Evolutionary conservation across 1,140 invertebrate species (phyloP).

Genomic region (Macrotrachela quadricornifera): DNA sequence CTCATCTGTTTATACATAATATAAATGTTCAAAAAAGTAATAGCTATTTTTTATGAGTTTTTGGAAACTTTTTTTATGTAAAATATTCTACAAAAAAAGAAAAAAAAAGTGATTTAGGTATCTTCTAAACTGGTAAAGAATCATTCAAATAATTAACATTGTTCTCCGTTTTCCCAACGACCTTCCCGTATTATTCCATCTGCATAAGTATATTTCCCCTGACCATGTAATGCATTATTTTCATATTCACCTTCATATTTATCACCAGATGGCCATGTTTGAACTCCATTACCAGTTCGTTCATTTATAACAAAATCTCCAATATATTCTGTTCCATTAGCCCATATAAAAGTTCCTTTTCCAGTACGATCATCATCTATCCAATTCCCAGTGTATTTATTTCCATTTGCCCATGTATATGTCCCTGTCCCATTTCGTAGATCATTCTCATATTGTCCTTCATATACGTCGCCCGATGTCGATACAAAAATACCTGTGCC

Average conservation of each 20-base stretch:
- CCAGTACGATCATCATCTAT: neutral
- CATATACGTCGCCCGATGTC: neutral
- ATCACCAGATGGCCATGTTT: no score
- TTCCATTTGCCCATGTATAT: neutral
- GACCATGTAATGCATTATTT: no score
- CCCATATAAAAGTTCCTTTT: neutral
- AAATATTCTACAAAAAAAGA: no score
- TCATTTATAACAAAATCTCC: neutral
- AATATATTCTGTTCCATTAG: neutral
- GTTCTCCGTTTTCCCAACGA: neutral
- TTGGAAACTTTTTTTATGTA: no score
- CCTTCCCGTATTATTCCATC: neutral
- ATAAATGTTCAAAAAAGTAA: no score
- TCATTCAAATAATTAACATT: no score
- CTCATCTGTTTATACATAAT: no score
- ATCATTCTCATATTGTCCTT: neutral
- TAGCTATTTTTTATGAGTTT: no score
- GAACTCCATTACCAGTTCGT: neutral
- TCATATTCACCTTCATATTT: no score
- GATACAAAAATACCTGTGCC: neutral
- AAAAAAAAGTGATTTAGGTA: no score
- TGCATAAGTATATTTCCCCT: neutral
- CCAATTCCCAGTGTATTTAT: neutral
- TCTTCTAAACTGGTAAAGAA: no score
- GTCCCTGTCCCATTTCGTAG: neutral